Evolutionary conservation across 2,113 vertebrate genomes (phyloP).

Genomic region (Castor canadensis): DNA sequence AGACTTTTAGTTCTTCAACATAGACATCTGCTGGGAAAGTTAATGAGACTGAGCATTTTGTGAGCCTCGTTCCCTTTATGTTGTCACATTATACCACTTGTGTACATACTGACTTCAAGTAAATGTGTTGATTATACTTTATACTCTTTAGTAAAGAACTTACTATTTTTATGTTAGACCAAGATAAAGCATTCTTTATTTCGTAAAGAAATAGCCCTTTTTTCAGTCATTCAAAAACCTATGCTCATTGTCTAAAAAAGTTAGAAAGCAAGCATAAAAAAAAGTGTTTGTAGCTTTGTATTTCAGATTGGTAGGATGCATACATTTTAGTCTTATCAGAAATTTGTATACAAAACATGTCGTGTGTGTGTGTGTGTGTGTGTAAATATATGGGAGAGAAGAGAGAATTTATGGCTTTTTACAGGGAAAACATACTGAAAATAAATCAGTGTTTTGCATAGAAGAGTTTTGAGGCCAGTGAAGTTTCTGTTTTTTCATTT

Average conservation of each 20-base stretch:
- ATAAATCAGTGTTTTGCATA: background rate
- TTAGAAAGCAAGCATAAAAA: background rate
- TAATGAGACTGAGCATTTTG: background rate
- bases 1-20: background rate
- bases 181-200: background rate
- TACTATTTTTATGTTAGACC: background rate
- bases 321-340: background rate
- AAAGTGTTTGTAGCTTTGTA: constrained; percentile 6
- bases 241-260: background rate
- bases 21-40: background rate
- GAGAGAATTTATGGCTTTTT: background rate
- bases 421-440: background rate
- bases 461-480: background rate
- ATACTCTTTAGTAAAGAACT: background rate
- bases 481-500: constrained; percentile 34
- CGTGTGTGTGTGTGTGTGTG: background rate
- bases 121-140: background rate
- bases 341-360: background rate
- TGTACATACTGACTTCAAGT: background rate
- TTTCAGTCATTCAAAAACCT: background rate
- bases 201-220: background rate
- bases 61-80: background rate
- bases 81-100: background rate
- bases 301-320: background rate
- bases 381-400: background rate